Evolutionary conservation across 2,797 vertebrate genomes (phyloP).

Genomic region (Cetoscarus ocellatus): DNA sequence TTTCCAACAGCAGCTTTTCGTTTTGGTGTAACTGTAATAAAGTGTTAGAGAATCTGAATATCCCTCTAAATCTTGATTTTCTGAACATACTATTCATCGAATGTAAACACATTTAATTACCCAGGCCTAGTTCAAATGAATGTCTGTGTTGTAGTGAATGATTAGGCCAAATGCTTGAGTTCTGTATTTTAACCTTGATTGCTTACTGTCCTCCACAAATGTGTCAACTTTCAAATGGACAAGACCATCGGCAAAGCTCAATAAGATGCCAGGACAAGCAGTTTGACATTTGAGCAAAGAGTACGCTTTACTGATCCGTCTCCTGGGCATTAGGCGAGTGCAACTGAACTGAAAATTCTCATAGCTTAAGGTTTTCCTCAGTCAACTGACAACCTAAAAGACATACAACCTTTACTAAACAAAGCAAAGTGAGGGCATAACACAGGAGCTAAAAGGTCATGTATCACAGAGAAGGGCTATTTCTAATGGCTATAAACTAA

Average conservation of each 20-base stretch:
- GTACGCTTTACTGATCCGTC: constrained; percentile 43
- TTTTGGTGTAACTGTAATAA: too few relatives aligned
- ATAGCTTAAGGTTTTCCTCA: constrained; percentile 8
- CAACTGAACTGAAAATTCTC: constrained; percentile 30
- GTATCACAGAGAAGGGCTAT: background rate
- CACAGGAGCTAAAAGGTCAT: constrained; percentile 9
- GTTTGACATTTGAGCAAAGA: constrained; percentile 52
- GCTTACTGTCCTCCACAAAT: background rate
- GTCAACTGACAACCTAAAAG: constrained; percentile 22
- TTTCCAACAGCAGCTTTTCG: too few relatives aligned
- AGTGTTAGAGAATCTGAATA: too few relatives aligned
- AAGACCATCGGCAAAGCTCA: constrained; percentile 2
- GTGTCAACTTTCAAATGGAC: constrained; percentile 8
- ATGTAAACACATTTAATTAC: too few relatives aligned
- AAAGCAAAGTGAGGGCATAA: constrained; percentile 14
- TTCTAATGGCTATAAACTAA: background rate
- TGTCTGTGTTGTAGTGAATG: constrained; percentile 6
- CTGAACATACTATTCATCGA: too few relatives aligned
- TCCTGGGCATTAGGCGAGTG: constrained; percentile 26
- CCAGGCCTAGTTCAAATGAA: background rate
- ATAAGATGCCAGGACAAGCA: constrained; percentile 27
- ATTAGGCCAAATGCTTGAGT: background rate
- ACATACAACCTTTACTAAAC: constrained; percentile 23
- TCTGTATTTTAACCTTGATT: background rate
- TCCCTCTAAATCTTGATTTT: too few relatives aligned